Conservation (phyloP, 2,113 vertebrate species). For the Myotis lucifugus region DNA sequence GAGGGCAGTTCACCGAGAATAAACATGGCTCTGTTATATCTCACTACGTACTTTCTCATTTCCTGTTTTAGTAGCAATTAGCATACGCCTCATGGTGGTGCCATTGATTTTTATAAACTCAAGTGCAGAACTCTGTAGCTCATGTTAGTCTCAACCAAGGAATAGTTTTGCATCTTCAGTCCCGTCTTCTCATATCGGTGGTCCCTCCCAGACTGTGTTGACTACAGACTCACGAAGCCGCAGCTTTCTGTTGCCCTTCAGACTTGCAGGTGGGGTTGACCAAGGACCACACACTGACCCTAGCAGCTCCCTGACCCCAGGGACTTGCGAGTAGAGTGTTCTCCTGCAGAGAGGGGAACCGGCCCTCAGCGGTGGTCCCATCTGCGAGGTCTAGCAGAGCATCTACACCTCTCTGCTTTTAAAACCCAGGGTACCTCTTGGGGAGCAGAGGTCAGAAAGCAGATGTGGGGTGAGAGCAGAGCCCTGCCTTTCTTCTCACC, state of each 20-base stretch:
- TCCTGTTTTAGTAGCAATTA: neutral
- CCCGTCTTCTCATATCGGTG: rapidly evolving
- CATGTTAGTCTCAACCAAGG: neutral
- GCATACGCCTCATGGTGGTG: neutral
- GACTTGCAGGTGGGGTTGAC: neutral
- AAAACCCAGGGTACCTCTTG: neutral
- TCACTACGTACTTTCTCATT: neutral
- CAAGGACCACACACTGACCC: neutral
- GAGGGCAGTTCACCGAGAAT: neutral
- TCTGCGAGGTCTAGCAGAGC: neutral
- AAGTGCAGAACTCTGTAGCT: neutral
- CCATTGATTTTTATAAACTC: neutral
- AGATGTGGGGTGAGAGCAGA: neutral
- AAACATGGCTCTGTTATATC: neutral
- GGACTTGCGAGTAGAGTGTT: neutral
- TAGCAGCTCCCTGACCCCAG: neutral
- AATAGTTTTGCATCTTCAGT: neutral
- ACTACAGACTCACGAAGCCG: neutral
- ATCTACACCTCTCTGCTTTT: neutral
- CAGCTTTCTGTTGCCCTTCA: neutral
- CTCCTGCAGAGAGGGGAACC: neutral
- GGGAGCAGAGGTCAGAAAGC: neutral
- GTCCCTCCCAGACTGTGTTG: neutral
- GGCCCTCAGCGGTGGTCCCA: neutral
- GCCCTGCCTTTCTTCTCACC: neutral